Evolutionary conservation across 2,888 invertebrate genomes (phyloP).

Genomic region (Oscheius myriophilus): DNA sequence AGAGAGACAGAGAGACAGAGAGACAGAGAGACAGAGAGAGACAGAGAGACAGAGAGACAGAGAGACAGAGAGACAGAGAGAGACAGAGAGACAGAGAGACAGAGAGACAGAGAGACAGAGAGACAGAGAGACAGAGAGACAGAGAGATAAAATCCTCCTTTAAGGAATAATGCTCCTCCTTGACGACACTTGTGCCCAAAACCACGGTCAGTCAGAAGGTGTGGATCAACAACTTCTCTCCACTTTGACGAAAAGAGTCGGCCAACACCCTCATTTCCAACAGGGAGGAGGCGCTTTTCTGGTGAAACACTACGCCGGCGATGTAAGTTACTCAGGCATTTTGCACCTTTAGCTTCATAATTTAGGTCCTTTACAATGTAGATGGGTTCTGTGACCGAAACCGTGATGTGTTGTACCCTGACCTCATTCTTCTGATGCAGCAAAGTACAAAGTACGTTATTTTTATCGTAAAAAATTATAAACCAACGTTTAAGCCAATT

Average conservation of each 20-base stretch:
- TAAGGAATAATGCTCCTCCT: constrained; percentile 76
- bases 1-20: too few species aligned
- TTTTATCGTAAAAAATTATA: not conserved
- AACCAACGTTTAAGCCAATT: constrained; percentile 74
- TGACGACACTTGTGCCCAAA: constrained; percentile 80
- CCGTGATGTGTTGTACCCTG: constrained; percentile 78
- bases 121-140: too few species aligned
- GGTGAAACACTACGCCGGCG: constrained; percentile 80
- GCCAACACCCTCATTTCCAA: constrained; percentile 77
- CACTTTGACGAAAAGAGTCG: constrained; percentile 68
- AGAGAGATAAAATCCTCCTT: not conserved
- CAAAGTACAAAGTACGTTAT: constrained; percentile 75
- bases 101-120: too few species aligned
- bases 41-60: not conserved
- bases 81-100: too few species aligned
- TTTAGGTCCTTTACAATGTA: constrained; percentile 76
- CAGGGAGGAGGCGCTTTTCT: constrained; percentile 76
- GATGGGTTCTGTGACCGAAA: constrained; percentile 80
- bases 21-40: too few species aligned
- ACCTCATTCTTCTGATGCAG: constrained; percentile 79
- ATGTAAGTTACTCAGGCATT: constrained; percentile 72
- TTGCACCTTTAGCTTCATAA: not conserved
- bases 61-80: not conserved
- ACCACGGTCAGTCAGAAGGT: constrained; percentile 79
- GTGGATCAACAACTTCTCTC: constrained; percentile 74